Percentiles rank a stretch among this genome's conserved stretches.
These are phyloP conservation scores for Fringilla coelebs DNA, from an alignment of 2,797 vertebrate genomes.

Conservation along the genomic window DNA sequence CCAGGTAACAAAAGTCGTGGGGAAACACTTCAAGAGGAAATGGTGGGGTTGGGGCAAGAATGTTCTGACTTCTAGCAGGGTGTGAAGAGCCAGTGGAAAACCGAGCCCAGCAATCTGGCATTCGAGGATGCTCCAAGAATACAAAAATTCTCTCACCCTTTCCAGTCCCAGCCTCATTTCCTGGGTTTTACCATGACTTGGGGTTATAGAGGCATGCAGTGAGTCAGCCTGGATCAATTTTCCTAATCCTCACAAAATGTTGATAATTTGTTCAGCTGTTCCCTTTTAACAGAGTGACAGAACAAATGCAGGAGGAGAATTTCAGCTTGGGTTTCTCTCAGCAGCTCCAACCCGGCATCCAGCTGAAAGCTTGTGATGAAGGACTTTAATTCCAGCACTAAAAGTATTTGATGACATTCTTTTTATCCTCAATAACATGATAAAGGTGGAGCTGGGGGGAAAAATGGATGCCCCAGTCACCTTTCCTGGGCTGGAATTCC, in stretches of 20 bases:
- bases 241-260: constrained; percentile 61
- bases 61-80: not conserved
- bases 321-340: not conserved
- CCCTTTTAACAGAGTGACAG: constrained; percentile 59
- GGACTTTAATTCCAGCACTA: not conserved
- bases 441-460: not conserved
- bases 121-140: constrained; percentile 37
- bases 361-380: not conserved
- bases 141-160: constrained; percentile 50
- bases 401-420: not conserved
- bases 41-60: not conserved
- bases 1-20: not conserved
- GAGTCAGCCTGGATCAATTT: constrained; percentile 69
- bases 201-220: constrained; percentile 32
- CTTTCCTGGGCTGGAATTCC: not conserved
- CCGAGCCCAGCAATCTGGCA: not conserved
- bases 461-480: not conserved
- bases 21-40: not conserved
- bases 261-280: constrained; percentile 72
- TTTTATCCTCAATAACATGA: not conserved
- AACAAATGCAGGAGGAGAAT: constrained; percentile 40
- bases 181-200: constrained; percentile 35
- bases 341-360: not conserved
- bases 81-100: constrained; percentile 1
- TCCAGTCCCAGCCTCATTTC: constrained; percentile 36